phyloP scores from a whole-genome alignment of 2,113 vertebrate species.

The Thomomys bottae region DNA sequence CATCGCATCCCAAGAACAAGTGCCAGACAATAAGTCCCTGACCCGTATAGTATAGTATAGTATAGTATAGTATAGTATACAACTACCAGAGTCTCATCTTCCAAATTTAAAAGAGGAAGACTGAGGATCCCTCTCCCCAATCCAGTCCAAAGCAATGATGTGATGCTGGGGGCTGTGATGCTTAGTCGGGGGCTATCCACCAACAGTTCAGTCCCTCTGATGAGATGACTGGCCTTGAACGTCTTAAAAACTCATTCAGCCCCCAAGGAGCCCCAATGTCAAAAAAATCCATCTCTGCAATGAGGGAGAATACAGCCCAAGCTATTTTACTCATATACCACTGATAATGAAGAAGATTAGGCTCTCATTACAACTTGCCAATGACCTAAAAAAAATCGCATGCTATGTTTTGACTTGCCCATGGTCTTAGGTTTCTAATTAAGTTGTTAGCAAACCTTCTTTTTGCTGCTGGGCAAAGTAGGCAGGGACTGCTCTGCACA shows the following conservation, averaged over 20 bases:
- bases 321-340: background rate
- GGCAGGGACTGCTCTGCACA: constrained; percentile 67
- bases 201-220: background rate
- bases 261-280: background rate
- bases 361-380: background rate
- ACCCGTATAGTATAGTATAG: background rate
- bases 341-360: background rate
- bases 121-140: background rate
- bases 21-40: background rate
- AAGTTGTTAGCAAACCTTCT: constrained; percentile 55
- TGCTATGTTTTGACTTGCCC: background rate
- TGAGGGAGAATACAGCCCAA: background rate
- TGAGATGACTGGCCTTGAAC: background rate
- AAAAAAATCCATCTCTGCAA: background rate
- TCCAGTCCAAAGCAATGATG: no score
- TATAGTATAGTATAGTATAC: background rate
- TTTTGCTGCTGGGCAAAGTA: constrained; percentile 64
- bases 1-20: background rate
- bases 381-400: background rate
- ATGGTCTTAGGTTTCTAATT: background rate
- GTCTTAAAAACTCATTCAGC: background rate
- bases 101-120: background rate
- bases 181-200: background rate
- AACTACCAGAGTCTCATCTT: background rate
- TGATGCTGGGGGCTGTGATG: background rate